Percentiles rank a stretch among this genome's conserved stretches.
Conservation (phyloP, 2,888 invertebrate species). For the Eurois occulta region DNA sequence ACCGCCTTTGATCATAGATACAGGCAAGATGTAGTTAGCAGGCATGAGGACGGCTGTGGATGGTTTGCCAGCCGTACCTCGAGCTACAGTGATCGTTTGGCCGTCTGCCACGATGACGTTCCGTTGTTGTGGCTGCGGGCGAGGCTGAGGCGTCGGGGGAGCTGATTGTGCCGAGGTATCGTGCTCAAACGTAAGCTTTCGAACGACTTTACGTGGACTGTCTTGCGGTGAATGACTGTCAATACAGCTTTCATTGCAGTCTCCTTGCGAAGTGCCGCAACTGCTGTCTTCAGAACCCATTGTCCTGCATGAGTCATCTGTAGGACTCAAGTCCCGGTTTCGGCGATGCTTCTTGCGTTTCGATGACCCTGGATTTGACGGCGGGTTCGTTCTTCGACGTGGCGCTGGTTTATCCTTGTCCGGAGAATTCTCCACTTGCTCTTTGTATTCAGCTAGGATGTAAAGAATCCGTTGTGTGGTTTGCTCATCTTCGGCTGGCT, state of each 20-base stretch:
- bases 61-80: slow-evolving; percentile 91
- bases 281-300: slow-evolving; percentile 95
- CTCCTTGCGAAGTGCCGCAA: slow-evolving; percentile 92
- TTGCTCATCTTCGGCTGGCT: slow-evolving; percentile 95
- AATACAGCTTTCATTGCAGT: slow-evolving; percentile 86
- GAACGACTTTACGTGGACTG: slow-evolving; percentile 86
- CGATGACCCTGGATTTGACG: slow-evolving; percentile 92
- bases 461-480: slow-evolving; percentile 95
- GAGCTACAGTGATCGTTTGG: slow-evolving; percentile 91
- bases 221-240: slow-evolving; percentile 91
- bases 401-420: slow-evolving; percentile 96
- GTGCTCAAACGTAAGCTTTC: slow-evolving; percentile 86
- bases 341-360: slow-evolving; percentile 93
- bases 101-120: slow-evolving; percentile 92
- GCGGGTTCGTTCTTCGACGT: slow-evolving; percentile 93
- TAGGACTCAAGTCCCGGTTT: slow-evolving; percentile 91
- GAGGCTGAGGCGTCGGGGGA: slow-evolving; percentile 78
- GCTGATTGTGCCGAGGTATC: slow-evolving; percentile 79
- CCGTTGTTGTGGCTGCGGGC: slow-evolving; percentile 85
- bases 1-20: slow-evolving; percentile 93
- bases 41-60: slow-evolving; percentile 93
- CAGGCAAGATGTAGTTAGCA: slow-evolving; percentile 93
- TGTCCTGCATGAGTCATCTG: slow-evolving; percentile 92
- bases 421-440: slow-evolving; percentile 94
- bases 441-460: slow-evolving; percentile 94